Conservation (phyloP, 2,888 invertebrate genomes). For the Ariolimax columbianus region DNA sequence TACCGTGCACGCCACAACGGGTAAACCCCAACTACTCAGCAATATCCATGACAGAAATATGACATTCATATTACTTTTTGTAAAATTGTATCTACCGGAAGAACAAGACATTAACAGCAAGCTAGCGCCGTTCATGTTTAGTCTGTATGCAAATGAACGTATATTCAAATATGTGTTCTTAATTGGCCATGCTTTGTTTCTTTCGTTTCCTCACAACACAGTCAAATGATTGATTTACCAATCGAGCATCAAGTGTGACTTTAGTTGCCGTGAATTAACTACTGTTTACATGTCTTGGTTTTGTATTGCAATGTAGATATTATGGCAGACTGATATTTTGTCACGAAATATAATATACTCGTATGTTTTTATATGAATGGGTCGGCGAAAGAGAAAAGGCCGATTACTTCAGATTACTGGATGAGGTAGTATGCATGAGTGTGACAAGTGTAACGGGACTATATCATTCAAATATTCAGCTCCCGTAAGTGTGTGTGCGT, state of each 20-base stretch:
- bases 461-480: background rate
- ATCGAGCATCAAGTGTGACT: background rate
- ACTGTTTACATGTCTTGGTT: background rate
- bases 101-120: too few species aligned
- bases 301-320: slow-evolving; percentile 34
- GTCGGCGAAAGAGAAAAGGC: background rate
- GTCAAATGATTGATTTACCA: too few species aligned
- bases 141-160: background rate
- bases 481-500: background rate
- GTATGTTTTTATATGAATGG: background rate
- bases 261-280: background rate
- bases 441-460: background rate
- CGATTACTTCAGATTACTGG: background rate
- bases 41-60: too few species aligned
- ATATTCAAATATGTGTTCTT: background rate
- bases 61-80: too few species aligned
- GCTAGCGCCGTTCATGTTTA: too few species aligned
- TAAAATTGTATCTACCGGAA: too few species aligned
- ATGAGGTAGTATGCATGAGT: background rate
- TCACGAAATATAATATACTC: background rate
- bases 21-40: too few species aligned
- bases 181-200: slow-evolving; percentile 10
- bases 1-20: too few species aligned
- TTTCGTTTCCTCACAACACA: background rate
- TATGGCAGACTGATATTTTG: slow-evolving; percentile 33